Evolutionary conservation across 1,140 invertebrate genomes (phyloP).

Genomic region (Drosophila equinoxialis): DNA sequence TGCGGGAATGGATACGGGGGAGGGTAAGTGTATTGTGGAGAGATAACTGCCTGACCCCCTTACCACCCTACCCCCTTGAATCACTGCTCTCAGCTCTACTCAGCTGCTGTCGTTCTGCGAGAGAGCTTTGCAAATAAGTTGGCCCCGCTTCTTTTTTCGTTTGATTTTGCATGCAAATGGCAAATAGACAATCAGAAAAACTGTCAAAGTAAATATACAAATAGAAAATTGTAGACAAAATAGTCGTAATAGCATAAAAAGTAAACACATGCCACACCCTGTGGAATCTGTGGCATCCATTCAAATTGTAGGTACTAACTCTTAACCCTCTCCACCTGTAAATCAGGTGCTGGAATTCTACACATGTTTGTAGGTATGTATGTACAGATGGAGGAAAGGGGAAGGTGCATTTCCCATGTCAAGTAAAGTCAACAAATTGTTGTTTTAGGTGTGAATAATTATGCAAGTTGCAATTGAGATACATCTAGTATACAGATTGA

Average conservation of each 20-base stretch:
- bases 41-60: background rate
- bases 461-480: conserved; percentile 42
- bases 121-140: conserved; percentile 56
- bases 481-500: conserved; percentile 1
- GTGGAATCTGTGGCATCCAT: conserved; percentile 17
- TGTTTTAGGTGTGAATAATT: conserved; percentile 51
- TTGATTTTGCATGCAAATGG: conserved; percentile 43
- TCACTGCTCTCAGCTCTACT: background rate
- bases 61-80: background rate
- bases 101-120: conserved; percentile 55
- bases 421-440: conserved; percentile 44
- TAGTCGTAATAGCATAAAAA: conserved; percentile 13
- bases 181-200: conserved; percentile 29
- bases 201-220: conserved; percentile 65
- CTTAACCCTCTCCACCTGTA: background rate
- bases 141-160: conserved; percentile 29
- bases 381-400: background rate
- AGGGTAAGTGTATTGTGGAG: background rate
- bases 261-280: conserved; percentile 37
- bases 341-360: conserved; percentile 29
- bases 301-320: conserved; percentile 14
- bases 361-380: background rate
- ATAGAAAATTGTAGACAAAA: conserved; percentile 29
- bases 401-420: conserved; percentile 66
- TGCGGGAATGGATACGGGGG: background rate